Evolutionary conservation across 2,113 vertebrate genomes (phyloP), one percentile per base, ranked within the genome.

Genomic region (Stegostoma tigrinum): DNA sequence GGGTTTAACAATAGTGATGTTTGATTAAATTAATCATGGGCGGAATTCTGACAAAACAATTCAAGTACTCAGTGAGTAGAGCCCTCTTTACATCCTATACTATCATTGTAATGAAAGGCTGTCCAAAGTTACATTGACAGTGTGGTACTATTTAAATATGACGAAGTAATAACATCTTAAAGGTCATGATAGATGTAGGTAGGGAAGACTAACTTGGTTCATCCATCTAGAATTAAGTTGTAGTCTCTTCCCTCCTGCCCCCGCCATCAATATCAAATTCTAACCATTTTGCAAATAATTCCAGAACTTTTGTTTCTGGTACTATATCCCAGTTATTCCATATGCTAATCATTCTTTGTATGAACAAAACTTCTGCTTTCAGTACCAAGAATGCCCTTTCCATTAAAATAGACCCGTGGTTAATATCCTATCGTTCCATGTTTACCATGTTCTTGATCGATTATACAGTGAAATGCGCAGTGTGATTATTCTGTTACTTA

Each of bases 401-500:
- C 80, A 83, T 17, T 83, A 42, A 75, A 75, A 75, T 10, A 78
- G 42, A 83, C 38, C 17, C 42, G n/a, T 19, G 80, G 75, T 6
- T 42, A 1, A 42, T 83, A 19, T 83, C 17, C 17, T 83, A 7
- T 38, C 42, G 4, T 17, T 19, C 17, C 6, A 19, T 17, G 42
- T 83, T 21, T 4, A 83, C 12, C 72, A 34, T 34, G 3, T 75
- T 19, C 38, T 23, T 83, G 42, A 83, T 83, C 38, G 2, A 23
- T 83, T 83, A 42, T 38, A 42, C 19, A 1, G 55, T 64, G 52
- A 34, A 27, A 61, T 34, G 27, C 7, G 55, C 24, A 24, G 34
- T 66, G 61, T 93, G n/a, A 93, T 93, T 30, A 42, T 19, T 91
- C 89, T 66, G 52, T 90, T 90, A 93, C 61, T 66, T 93, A 38